Evolutionary conservation across 2,113 vertebrate genomes (phyloP).

Genomic region (Triplophysa dalaica): DNA sequence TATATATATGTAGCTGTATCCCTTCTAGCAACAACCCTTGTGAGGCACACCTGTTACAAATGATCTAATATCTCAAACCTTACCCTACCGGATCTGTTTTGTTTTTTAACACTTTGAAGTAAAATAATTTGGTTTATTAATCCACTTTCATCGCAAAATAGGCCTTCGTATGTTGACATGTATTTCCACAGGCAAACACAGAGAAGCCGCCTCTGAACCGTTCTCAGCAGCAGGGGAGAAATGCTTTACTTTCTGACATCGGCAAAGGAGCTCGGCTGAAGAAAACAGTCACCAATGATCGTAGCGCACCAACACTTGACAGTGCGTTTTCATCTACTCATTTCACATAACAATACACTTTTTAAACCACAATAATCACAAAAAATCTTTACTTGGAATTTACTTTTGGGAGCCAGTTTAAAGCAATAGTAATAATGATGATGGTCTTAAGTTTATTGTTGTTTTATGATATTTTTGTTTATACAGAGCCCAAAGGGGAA

Average conservation of each 20-base stretch:
- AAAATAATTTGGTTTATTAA: too few species aligned
- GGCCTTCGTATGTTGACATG: too few species aligned
- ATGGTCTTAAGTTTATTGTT: too few species aligned
- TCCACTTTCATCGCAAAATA: too few species aligned
- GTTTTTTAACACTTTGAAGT: too few species aligned
- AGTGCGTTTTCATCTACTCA: constrained; percentile 62
- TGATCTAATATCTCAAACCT: too few species aligned
- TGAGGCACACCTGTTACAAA: too few species aligned
- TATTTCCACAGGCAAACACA: constrained; percentile 76
- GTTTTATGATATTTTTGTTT: constrained; percentile 45
- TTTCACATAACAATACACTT: neutral
- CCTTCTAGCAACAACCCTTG: too few species aligned
- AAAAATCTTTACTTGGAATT: neutral
- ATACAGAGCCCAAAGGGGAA: constrained; percentile 76
- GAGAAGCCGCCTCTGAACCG: constrained; percentile 79
- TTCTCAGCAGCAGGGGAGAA: constrained; percentile 78
- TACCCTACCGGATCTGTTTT: too few species aligned
- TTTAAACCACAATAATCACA: neutral
- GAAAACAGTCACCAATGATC: constrained; percentile 86
- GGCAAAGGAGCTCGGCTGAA: constrained; percentile 83
- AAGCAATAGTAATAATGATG: too few species aligned
- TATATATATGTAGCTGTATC: too few species aligned
- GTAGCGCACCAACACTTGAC: constrained; percentile 80
- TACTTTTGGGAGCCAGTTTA: neutral
- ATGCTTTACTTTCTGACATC: constrained; percentile 83